phyloP scores from a whole-genome alignment of 1,140 invertebrate genomes.

The Lasaia peninsularis region DNA sequence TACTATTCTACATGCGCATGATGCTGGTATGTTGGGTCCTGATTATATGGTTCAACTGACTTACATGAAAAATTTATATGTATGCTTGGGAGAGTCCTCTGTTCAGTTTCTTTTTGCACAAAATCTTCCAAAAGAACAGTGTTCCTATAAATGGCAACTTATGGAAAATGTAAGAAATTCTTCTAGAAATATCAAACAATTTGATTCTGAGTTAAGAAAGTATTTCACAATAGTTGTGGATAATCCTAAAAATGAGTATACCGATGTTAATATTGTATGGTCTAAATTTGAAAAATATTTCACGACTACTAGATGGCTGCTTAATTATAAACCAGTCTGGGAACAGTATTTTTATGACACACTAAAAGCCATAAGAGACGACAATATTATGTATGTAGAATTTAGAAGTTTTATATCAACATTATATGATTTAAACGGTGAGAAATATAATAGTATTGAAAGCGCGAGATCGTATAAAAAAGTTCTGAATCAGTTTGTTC shows the following conservation, averaged over 20 bases:
- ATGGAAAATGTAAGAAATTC: constrained; percentile 77
- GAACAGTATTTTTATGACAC: constrained; percentile 84
- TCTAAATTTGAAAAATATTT: constrained; percentile 82
- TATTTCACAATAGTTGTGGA: constrained; percentile 80
- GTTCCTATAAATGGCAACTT: constrained; percentile 72
- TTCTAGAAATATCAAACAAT: constrained; percentile 67
- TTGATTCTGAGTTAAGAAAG: constrained; percentile 79
- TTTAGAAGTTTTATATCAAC: constrained; percentile 78
- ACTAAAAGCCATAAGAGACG: constrained; percentile 84
- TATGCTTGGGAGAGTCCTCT: constrained; percentile 73
- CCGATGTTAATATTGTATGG: constrained; percentile 84
- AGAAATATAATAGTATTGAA: constrained; percentile 71
- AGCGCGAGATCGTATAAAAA: constrained; percentile 79
- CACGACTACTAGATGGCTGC: constrained; percentile 75
- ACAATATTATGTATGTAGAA: constrained; percentile 90
- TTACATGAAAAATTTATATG: constrained; percentile 83
- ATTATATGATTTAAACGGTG: constrained; percentile 83
- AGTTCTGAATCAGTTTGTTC: constrained; percentile 77
- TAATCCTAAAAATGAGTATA: constrained; percentile 80
- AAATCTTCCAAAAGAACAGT: constrained; percentile 35
- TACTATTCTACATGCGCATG: constrained; percentile 84
- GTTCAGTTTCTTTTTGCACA: constrained; percentile 56
- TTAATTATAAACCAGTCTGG: constrained; percentile 85
- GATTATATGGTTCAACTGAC: constrained; percentile 85
- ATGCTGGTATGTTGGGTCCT: constrained; percentile 80